Base-by-base conservation (phyloP, 2,888 invertebrate genomes). In the Epinotia brunnichana region DNA sequence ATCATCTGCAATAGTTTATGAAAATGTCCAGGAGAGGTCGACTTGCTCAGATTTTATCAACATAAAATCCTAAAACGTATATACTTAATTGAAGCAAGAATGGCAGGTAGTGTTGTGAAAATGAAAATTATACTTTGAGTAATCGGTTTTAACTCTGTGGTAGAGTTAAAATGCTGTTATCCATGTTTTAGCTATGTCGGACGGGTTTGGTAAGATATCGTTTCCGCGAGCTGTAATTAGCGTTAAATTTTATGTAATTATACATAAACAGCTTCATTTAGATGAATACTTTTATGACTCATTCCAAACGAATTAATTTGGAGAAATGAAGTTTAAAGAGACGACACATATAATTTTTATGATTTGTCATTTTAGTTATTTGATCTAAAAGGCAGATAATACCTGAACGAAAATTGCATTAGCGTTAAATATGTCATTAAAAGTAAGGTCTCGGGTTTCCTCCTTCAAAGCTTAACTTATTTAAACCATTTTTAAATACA, bases 191-290 rank as follows among this genome's bases (percentile, higher is more conserved):
- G 19, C 35, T 59, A 44, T 44, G 51, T 21, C n/a, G 60, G 39
- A 70, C 53, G 21, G 21, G 69, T 69, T 69, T n/a, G 17, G 29
- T 17, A 15, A 5, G 51, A 51, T 35, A 41, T 19, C 29, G 17
- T 59, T 71, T 66, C 66, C 70, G 60, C 59, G 24, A 29, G 41
- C 15, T 24, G 10, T 29, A 66, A 69, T 66, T 60, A 71, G 70
- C 57, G 29, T 63, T 21, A 35, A 64, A 57, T 63, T 63, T 48
- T 48, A 54, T 62, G 54, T 69, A 69, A 57, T 39, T 56, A 39
- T n/a, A 24, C 54, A 17, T 62, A 69, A 62, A 69, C 61, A 69
- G 71, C 74, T 68, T 74, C 64, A 73, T 73, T 71, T 61, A 59
- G 19, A 41, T 60, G 21, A 17, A 60, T 19, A 41, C 5, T 11